Conservation (phyloP, 1,140 invertebrate species). For the Thaumetopoea pityocampa region DNA sequence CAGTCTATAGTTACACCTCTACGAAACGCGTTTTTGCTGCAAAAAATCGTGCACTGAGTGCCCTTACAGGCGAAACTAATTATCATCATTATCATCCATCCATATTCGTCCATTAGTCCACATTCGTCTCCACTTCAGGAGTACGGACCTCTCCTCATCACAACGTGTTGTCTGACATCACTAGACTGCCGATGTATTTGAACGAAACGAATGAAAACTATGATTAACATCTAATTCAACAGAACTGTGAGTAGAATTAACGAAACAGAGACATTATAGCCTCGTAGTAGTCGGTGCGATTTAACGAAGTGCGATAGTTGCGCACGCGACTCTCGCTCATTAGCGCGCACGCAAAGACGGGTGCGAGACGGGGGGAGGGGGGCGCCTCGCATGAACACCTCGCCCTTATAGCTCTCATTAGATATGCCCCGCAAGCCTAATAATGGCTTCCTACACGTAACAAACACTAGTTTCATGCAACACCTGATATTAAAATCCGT, state of each 20-base stretch:
- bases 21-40: too few species aligned
- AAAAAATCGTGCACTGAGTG: too few species aligned
- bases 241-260: conserved; percentile 23
- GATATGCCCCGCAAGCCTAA: conserved; percentile 39
- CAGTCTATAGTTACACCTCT: too few species aligned
- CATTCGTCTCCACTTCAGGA: too few species aligned
- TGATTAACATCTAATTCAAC: not conserved
- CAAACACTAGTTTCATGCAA: conserved; percentile 8
- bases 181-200: too few species aligned
- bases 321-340: conserved; percentile 67
- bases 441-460: conserved; percentile 47
- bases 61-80: too few species aligned
- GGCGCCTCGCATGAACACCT: conserved; percentile 38
- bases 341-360: conserved; percentile 57
- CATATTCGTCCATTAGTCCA: too few species aligned
- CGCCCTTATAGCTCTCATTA: conserved; percentile 51
- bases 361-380: conserved; percentile 21
- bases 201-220: too few species aligned
- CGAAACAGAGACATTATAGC: conserved; percentile 46
- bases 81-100: too few species aligned
- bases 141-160: too few species aligned
- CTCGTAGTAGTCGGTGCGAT: conserved; percentile 42
- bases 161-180: too few species aligned
- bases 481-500: too few species aligned
- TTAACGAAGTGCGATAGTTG: conserved; percentile 57